Base-by-base conservation (phyloP, 2,888 invertebrate genomes). In the Netelia inedita region DNA sequence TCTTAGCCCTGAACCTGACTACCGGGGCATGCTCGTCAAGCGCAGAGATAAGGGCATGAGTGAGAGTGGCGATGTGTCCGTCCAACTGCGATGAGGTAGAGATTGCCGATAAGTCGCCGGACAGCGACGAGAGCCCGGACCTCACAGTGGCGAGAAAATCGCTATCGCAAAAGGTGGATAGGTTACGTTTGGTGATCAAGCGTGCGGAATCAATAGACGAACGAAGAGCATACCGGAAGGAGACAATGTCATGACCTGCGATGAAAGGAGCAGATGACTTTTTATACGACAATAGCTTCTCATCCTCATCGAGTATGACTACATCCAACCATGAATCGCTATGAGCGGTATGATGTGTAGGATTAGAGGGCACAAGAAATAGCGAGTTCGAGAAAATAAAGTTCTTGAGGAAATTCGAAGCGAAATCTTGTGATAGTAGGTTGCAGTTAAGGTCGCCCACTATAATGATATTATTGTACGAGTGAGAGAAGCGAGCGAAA, bases 171-270 rank as follows among this genome's bases (percentile, higher is more conserved):
- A 11, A 66, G n/a, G 3, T 1, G n/a, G 16, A 10, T 41, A 66
- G 0, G 16, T 66, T 9, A 3, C 41, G 3, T 41, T 9, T 3
- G 9, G 41, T 41, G 9, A 41, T 41, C 41, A 41, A 6, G 41
- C 41, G 41, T 41, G 3, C 41, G 9, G 41, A 3, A 3, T 3
- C 9, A 1, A 16, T 2, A 2, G 66, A 19, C 66, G 19, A 43
- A n/a, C n/a, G 5, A 43, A 1, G 43, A 10, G 1, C 43, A 2
- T 21, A 66, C 9, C n/a, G n/a, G 23, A 2, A 6, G 23, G 59
- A 21, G 9, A 76, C 23, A 11, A 76, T 3, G 50, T 76, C 66
- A 11, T 66, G 76, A 6, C 76, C 76, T 1, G 65, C 21, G 1
- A 76, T 66, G 28, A 76, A 76, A 1, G 55, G 76, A 50, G 55